Base-by-base conservation (phyloP, 2,113 vertebrate genomes). In the Calonectris borealis region DNA sequence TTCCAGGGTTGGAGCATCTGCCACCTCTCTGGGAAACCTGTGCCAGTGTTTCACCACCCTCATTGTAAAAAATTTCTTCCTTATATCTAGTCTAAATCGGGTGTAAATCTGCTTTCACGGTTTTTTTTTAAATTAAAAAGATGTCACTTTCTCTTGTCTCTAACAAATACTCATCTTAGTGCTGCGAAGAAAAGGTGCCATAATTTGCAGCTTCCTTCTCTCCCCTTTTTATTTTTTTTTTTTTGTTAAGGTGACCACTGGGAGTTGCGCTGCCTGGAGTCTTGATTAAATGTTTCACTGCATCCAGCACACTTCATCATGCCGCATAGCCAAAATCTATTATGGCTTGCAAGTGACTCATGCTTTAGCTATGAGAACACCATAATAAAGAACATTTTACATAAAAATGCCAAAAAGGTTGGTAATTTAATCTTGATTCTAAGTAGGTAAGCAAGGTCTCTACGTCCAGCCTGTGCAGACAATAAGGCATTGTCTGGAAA, bases 291-390 rank as follows among this genome's bases (percentile, higher is more conserved):
- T 93, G 77, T 97, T 97, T 96, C 97, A 94, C 97, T 94, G 85
- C 61, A 96, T 97, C 98, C 98, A 98, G 96, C 98, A 98, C 98
- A 98, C 98, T 98, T 99, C 98, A 98, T 99, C 97, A 97, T 10
- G 73, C 52, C 95, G 86, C 85, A 72, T 46, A 97, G 98, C 98
- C 98, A 98, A 97, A 97, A 97, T 97, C 97, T 95, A 96, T 97
- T 95, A 92, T 81, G 97, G 96, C 97, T 97, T 97, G 93, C 93
- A 95, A 98, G 96, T 98, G 97, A 98, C 98, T 98, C 98, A 98
- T 96, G 88, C 90, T 96, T 97, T 73, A 98, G 98, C 96, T 95
- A 98, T 97, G 97, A 95, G 91, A 94, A 97, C 82, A 92, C 90
- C 93, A 96, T 96, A 97, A 97, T 97, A 98, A 98, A 97, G 96